Base-by-base conservation (phyloP, 2,888 invertebrate genomes). In the Caenorhabditis virilis region DNA sequence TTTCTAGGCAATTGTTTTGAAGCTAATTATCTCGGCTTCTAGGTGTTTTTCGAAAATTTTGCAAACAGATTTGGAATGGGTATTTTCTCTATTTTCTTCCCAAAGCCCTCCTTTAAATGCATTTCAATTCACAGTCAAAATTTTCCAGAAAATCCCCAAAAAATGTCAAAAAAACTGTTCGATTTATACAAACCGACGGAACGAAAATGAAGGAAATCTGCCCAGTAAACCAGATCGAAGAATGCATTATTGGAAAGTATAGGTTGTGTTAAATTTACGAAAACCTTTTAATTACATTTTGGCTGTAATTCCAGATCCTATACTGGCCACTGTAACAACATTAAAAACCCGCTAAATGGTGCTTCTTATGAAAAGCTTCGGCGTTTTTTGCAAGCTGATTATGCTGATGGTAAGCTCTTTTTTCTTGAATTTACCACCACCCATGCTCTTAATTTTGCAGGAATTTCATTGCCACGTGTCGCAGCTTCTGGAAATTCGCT, bases 251-350 rank as follows among this genome's bases (percentile, higher is more conserved):
- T 7, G 83, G 83, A 52, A 78, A 77, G 50, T 72, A 61, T 38
- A 62, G 68, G 66, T 74, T n/a, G 1, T 18, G 16, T 22, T 7
- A 38, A 33, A 5, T 26, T 26, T 16, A 26, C n/a, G 27, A 11
- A 26, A n/a, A 16, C 27, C 9, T 2, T 46, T 15, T 7, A 25
- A n/a, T 26, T 11, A 5, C n/a, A 7, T 23, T 42, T 27, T 36
- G 1, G 11, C 3, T n/a, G n/a, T n/a, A 25, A 15, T 36, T 45
- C 27, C 7, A 15, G 83, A 22, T 77, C 78, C 6, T 82, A 79
- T 57, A 75, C 79, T 13, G 83, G 83, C 7, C 77, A 80, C 52
- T 83, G 83, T 59, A 83, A 83, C 71, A 83, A 84, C 43, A 78
- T 84, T 7, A 64, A 77, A 11, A 57, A 71, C 15, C 83, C 83